phyloP scores from a whole-genome alignment of 2,797 vertebrate species.

The Antrozous pallidus region DNA sequence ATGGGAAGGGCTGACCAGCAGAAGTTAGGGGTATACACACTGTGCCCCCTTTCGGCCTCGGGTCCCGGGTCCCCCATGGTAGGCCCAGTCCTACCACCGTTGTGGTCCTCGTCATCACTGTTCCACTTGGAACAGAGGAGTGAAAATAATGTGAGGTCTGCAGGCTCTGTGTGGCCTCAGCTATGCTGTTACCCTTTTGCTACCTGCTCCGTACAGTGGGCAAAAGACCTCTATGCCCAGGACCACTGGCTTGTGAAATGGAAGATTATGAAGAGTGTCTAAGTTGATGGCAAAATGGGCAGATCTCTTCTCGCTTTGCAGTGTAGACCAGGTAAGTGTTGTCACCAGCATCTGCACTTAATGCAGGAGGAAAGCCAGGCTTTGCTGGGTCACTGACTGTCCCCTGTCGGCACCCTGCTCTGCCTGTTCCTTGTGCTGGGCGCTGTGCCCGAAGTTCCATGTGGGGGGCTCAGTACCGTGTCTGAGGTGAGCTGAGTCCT shows the following conservation, averaged over 20 bases:
- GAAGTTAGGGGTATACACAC: neutral
- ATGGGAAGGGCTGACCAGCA: neutral
- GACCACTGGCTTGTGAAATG: neutral
- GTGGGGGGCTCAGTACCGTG: neutral
- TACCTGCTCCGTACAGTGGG: neutral
- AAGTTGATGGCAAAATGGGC: too few relatives aligned
- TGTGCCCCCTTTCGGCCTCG: neutral
- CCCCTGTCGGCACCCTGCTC: neutral
- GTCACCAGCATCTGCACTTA: fast-evolving
- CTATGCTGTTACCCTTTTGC: neutral
- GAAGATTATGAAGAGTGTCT: neutral
- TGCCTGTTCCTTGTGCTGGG: fast-evolving
- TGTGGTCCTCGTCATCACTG: neutral
- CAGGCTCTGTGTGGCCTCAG: neutral
- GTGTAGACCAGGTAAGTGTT: neutral
- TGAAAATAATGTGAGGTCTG: neutral
- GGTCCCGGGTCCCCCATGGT: neutral
- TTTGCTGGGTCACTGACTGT: fast-evolving
- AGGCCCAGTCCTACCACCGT: neutral
- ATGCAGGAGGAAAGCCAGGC: neutral
- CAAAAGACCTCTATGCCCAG: neutral
- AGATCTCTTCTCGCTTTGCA: neutral
- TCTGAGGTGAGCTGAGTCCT: neutral
- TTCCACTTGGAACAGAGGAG: neutral
- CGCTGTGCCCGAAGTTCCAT: neutral